Evolutionary conservation across 92 coral and sea anemone species (phyloP), one percentile per base, ranked within the genome.

Genomic region (Epizoanthus illoricatus): DNA sequence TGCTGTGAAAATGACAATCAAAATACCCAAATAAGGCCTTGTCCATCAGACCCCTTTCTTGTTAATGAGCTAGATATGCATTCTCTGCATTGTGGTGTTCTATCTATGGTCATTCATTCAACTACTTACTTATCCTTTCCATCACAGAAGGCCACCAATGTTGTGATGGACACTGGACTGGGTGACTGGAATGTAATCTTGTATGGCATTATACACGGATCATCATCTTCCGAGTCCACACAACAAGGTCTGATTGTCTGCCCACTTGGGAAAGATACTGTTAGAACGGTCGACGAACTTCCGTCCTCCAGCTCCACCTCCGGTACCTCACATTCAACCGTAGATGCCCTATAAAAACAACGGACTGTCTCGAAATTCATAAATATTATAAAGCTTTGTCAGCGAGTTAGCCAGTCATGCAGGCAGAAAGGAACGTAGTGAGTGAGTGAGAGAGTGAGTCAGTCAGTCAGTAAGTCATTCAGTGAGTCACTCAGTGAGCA

Each of bases 231-330:
- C 16, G 85, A 72, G 23, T 88, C 87, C 47, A 76, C 85, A 36
- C 92, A 81, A 58, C 99, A 91, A 5, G 98, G 98, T 36, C 63
- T 85, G 82, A 96, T 86, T 45, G 92, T 55, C 85, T 88, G 97
- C n/a, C 94, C 99, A 28, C 79, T 84, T 2, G 95, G 98, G 85
- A 96, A 93, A 17, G 89, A 78, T 47, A 92, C 92, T 15, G 90
- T 88, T 62, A 96, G 75, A n/a, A 96, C 92, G 19, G 83, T 81
- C 79, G 84, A 83, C 7, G 84, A 71, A 79, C 92, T 96, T 19
- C 99, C 99, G 75, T 96, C 98, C 64, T 88, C 94, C 73, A 93
- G 84, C 56, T 96, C 99, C n/a, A 93, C 94, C 65, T 86, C 85
- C 12, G 98, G 99, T 60, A 91, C 80, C 55, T 91, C 93, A 83